These are phyloP conservation scores for Danio kyathit DNA, from an alignment of 2,797 vertebrate genomes.

Conservation along the genomic window DNA sequence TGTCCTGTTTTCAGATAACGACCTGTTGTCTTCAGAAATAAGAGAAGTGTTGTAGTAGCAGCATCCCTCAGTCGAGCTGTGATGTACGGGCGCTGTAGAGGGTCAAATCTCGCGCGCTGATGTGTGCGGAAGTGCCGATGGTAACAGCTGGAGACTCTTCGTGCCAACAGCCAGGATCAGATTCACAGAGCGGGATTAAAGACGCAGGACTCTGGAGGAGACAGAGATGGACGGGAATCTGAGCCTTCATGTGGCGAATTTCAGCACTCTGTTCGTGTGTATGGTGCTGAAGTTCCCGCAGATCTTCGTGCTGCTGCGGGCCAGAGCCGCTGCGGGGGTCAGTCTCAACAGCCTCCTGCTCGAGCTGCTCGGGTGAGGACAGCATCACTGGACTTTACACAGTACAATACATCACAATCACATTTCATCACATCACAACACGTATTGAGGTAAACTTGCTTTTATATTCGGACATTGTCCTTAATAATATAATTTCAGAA, in stretches of 20 bases:
- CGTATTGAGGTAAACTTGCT: too few species aligned
- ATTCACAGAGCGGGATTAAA: not conserved
- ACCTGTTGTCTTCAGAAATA: not conserved
- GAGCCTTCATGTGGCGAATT: conserved; percentile 76
- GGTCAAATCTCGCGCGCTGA: conserved; percentile 23
- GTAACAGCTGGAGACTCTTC: conserved; percentile 4
- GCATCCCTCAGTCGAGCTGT: not conserved
- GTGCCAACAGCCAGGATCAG: not conserved
- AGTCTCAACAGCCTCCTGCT: conserved; percentile 80
- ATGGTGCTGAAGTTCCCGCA: conserved; percentile 85
- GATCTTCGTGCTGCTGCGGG: conserved; percentile 76
- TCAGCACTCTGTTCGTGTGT: conserved; percentile 79
- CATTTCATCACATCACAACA: too few species aligned
- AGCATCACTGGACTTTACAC: not conserved
- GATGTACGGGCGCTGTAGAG: conserved; percentile 18
- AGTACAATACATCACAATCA: too few species aligned
- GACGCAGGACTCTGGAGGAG: too few species aligned
- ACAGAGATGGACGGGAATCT: conserved; percentile 67
- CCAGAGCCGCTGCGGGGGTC: conserved; percentile 73
- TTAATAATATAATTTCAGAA: too few species aligned
- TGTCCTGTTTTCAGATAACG: not conserved
- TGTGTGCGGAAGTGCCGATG: conserved; percentile 43
- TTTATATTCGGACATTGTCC: too few species aligned
- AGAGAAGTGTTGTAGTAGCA: not conserved
- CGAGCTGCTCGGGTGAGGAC: conserved; percentile 77